Conservation (phyloP, 2,888 invertebrate species). For the Zele albiditarsus region DNA sequence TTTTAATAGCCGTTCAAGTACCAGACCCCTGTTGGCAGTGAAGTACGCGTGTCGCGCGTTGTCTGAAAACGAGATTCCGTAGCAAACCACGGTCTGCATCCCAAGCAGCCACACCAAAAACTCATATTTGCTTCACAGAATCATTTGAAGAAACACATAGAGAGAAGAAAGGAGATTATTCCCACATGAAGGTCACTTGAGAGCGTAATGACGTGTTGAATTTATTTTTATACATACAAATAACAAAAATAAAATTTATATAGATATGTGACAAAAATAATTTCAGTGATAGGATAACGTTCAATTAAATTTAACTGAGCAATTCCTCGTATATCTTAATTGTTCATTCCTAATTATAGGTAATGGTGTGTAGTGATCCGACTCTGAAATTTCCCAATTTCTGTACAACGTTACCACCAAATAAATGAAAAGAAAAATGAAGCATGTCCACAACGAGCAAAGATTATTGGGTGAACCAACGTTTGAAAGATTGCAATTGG, state of each 20-base stretch:
- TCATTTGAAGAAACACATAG: constrained; percentile 45
- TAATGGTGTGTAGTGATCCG: too few species aligned
- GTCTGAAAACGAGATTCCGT: constrained; percentile 55
- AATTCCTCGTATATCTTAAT: too few species aligned
- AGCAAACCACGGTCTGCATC: constrained; percentile 53
- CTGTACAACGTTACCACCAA: constrained; percentile 43
- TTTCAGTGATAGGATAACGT: too few species aligned
- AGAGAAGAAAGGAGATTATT: constrained; percentile 46
- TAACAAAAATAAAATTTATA: background rate
- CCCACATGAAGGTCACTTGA: constrained; percentile 35
- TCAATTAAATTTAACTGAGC: too few species aligned
- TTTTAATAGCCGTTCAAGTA: constrained; percentile 13
- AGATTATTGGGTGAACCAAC: background rate
- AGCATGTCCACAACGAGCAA: background rate
- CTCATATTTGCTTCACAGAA: constrained; percentile 54
- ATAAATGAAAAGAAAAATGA: constrained; percentile 45
- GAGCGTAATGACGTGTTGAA: background rate
- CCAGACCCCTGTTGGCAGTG: background rate
- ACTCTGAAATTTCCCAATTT: too few species aligned
- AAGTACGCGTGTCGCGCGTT: constrained; percentile 34
- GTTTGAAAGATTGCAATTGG: constrained; percentile 11
- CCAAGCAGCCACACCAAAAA: constrained; percentile 54
- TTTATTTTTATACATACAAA: background rate
- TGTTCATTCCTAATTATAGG: too few species aligned
- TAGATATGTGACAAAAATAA: too few species aligned